A percentile compares a stretch with the other conserved stretches of the same genome.
Evolutionary conservation across 1,140 invertebrate genomes (phyloP).

Genomic region (Zaprionus nigranus): DNA sequence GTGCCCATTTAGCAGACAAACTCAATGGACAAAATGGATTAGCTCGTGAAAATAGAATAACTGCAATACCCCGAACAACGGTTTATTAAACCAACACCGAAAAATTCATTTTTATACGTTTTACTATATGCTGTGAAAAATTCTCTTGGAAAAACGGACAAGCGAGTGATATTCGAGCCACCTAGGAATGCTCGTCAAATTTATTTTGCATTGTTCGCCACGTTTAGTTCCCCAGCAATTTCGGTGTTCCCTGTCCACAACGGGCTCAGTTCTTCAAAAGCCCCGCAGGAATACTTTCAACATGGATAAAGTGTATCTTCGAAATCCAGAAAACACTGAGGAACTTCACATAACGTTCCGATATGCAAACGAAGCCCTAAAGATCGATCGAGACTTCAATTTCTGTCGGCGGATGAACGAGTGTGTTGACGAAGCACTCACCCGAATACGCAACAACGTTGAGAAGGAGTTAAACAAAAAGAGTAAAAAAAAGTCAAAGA

Average conservation of each 20-base stretch:
- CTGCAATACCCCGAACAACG: not conserved
- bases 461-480: constrained; percentile 86
- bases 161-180: not conserved
- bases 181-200: constrained; percentile 28
- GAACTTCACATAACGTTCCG: constrained; percentile 85
- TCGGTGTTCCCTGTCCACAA: constrained; percentile 1
- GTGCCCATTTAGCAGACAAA: not conserved
- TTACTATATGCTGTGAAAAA: not conserved
- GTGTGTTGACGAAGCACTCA: constrained; percentile 86
- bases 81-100: not conserved
- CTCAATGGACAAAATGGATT: not conserved
- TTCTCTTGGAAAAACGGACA: not conserved
- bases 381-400: constrained; percentile 88
- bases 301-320: constrained; percentile 86
- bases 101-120: not conserved
- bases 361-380: constrained; percentile 84
- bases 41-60: not conserved
- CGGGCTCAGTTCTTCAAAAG: constrained; percentile 4
- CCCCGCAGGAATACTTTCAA: constrained; percentile 23
- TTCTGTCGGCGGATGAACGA: constrained; percentile 88
- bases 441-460: constrained; percentile 88
- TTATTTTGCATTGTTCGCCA: constrained; percentile 10
- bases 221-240: not conserved
- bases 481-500: constrained; percentile 67
- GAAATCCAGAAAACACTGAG: constrained; percentile 82